Percentiles rank a stretch among this genome's conserved stretches.
These are phyloP conservation scores for Hemicentrotus pulcherrimus DNA, from an alignment of 35 echinoderm and acorn worm genomes.

Conservation along the genomic window DNA sequence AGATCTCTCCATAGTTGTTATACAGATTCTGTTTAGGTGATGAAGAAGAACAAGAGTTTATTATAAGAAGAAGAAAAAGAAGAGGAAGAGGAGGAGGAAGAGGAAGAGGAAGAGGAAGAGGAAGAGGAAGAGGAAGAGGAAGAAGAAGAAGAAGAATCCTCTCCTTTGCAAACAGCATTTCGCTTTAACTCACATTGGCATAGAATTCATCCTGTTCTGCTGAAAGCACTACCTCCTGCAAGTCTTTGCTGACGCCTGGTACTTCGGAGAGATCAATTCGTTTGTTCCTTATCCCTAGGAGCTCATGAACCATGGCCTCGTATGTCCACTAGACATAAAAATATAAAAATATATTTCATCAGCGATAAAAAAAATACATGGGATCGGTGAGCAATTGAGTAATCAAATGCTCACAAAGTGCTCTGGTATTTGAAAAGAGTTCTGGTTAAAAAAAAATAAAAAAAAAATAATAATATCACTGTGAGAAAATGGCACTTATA, in stretches of 20 bases:
- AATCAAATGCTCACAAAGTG: no score
- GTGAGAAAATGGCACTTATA: no score
- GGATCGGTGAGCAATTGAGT: no score
- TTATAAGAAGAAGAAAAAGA: no score
- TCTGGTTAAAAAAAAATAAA: no score
- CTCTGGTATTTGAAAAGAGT: no score
- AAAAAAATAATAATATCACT: no score
- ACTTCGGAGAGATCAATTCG: slow-evolving; percentile 94
- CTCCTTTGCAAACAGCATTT: neutral
- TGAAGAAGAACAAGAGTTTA: neutral
- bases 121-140: neutral
- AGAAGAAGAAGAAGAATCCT: neutral
- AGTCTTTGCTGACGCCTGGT: slow-evolving; percentile 84
- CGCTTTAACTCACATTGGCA: slow-evolving; percentile 66
- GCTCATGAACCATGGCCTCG: slow-evolving; percentile 98
- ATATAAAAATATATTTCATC: neutral
- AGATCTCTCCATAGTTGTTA: slow-evolving; percentile 98
- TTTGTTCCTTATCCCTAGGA: slow-evolving; percentile 93
- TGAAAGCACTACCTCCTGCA: slow-evolving; percentile 94
- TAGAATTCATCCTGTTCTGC: slow-evolving; percentile 99
- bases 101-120: neutral
- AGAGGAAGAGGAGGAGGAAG: no score
- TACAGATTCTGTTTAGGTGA: slow-evolving; percentile 79
- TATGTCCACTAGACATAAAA: slow-evolving; percentile 85
- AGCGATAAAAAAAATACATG: no score